Conservation (phyloP, 2,888 invertebrate species). For the Lithophane semibrunnea region DNA sequence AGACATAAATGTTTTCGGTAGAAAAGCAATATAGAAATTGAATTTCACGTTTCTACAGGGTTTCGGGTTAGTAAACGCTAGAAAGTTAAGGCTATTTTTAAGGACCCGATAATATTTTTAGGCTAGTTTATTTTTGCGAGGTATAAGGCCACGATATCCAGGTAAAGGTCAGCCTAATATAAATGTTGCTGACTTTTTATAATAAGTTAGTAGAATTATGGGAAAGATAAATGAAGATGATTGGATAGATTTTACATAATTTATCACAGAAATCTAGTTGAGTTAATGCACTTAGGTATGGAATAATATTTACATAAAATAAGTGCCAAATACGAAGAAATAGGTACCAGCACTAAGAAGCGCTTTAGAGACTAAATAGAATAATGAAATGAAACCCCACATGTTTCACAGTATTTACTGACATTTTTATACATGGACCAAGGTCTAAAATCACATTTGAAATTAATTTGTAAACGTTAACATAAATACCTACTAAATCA, state of each 20-base stretch:
- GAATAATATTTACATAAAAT: not conserved
- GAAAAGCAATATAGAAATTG: conserved; percentile 65
- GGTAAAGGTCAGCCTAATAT: conserved; percentile 16
- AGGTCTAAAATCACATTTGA: too few relatives aligned
- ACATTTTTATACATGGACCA: not conserved
- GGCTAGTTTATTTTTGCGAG: conserved; percentile 9
- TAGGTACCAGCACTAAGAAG: not conserved
- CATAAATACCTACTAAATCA: not conserved
- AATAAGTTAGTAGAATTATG: not conserved
- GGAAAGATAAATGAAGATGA: not conserved
- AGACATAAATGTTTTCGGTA: conserved; percentile 55
- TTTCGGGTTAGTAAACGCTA: conserved; percentile 41
- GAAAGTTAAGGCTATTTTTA: conserved; percentile 46
- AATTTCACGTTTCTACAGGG: conserved; percentile 51
- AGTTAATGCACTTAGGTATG: not conserved
- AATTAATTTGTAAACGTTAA: not conserved
- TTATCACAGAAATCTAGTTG: not conserved
- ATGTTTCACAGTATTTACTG: not conserved
- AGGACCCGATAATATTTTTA: conserved; percentile 14
- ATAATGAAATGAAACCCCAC: not conserved
- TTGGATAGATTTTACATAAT: not conserved
- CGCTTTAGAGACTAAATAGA: not conserved
- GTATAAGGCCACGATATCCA: not conserved
- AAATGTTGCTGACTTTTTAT: not conserved
- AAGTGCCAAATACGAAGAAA: not conserved